Base-by-base conservation (phyloP, 2,888 invertebrate genomes). In the Buathra laborator region DNA sequence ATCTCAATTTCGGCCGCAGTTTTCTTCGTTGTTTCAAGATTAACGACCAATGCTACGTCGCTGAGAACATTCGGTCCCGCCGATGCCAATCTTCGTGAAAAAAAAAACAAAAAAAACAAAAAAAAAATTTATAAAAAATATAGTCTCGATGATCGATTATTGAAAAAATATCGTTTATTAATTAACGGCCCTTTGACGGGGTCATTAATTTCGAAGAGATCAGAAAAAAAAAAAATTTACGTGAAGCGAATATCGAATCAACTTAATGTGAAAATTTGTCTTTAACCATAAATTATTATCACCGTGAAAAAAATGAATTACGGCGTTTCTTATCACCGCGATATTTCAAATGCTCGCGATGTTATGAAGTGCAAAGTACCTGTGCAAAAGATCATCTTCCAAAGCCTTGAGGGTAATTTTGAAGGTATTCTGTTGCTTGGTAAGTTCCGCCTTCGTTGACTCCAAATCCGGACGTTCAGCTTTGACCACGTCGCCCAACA, bases 401-500 rank as follows among this genome's bases (percentile, higher is more conserved):
- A 99, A 95, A 67, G 95, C 95, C 93, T 99, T 99, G 24, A 99
- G 94, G 0, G 97, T 97, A 82, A 99, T 99, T 94, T 99, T 99
- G 92, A 98, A 99, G 91, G 97, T 97, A 91, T 99, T 99, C 92
- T 99, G 98, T 92, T 98, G 98, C 91, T 97, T 97, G 0, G 98
- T 99, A 10, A 99, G 94, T 68, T 97, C 96, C 0, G 97, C 95
- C 90, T 98, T 97, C 78, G 97, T 95, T 3, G 95, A 94, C 94
- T 99, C 99, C 83, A 99, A 95, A 93, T 99, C 99, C 0, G 99
- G 98, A 86, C 99, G 95, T 94, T 99, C 99, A 0, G 97, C 96
- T 94, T 98, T 98, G 0, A 99, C 98, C 6, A 99, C 99, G 94
- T 98, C 98, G 7, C 98, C 99, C 37, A 99, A 94, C 14, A 99